A percentile compares a stretch with the other conserved stretches of the same genome.
phyloP scores from a whole-genome alignment of 2,888 invertebrate genomes.

The Apomyelois bistriatella region DNA sequence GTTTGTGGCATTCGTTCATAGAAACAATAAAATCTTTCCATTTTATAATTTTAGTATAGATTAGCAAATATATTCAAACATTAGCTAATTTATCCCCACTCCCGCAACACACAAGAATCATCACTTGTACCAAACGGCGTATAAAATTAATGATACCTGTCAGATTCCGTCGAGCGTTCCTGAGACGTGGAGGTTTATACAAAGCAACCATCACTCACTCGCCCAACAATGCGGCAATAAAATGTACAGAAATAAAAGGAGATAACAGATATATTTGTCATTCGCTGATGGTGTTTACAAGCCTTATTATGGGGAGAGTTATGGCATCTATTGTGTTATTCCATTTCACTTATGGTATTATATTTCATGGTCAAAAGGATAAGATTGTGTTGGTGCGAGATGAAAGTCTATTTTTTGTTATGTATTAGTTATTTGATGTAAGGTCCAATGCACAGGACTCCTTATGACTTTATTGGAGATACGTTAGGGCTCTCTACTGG shows the following conservation, averaged over 20 bases:
- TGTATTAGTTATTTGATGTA: too few relatives aligned
- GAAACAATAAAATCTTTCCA: too few relatives aligned
- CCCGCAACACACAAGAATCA: not conserved
- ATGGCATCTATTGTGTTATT: conserved; percentile 1
- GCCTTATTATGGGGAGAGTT: conserved; percentile 18
- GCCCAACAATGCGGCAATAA: conserved; percentile 57
- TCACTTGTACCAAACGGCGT: conserved; percentile 34
- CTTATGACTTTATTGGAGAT: too few relatives aligned
- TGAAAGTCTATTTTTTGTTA: not conserved
- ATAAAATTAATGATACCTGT: conserved; percentile 61
- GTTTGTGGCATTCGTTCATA: too few relatives aligned
- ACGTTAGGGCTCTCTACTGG: too few relatives aligned
- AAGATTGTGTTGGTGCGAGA: not conserved
- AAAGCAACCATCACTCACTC: conserved; percentile 52
- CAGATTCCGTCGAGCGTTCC: conserved; percentile 46
- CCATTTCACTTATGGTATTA: conserved; percentile 1
- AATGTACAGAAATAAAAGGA: conserved; percentile 46
- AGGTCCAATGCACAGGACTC: too few relatives aligned
- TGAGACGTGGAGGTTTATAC: conserved; percentile 36
- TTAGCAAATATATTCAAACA: too few relatives aligned
- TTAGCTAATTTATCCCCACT: not conserved
- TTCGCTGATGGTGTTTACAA: conserved; percentile 19
- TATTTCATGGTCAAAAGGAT: conserved; percentile 7
- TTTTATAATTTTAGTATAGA: too few relatives aligned
- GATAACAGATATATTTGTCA: conserved; percentile 30